These are phyloP conservation scores for Calidris pugnax DNA, from an alignment of 2,113 vertebrate genomes.

Conservation along the genomic window DNA sequence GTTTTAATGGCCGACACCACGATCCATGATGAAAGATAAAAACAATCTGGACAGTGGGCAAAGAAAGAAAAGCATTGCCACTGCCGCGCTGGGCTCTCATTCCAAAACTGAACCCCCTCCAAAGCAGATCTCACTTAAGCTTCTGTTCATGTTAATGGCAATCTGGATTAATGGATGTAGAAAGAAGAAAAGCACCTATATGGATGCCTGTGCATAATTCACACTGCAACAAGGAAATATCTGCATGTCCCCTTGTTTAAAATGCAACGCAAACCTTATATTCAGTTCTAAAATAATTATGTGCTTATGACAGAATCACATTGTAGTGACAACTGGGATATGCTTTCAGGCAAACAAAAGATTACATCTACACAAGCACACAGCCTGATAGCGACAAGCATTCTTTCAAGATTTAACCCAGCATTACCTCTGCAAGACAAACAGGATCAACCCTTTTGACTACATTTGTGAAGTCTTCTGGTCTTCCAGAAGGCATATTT, in stretches of 20 bases:
- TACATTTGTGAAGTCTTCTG: neutral
- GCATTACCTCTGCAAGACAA: neutral
- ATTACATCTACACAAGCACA: neutral
- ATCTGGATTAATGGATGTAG: neutral
- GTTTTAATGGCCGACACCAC: neutral
- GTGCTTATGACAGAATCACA: neutral
- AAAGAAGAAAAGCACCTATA: neutral
- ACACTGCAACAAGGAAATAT: neutral
- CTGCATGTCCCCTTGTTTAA: neutral
- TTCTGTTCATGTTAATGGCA: neutral
- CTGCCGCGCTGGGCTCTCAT: neutral
- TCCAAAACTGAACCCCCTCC: neutral
- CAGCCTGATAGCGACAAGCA: neutral
- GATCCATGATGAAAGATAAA: neutral
- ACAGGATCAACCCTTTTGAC: neutral
- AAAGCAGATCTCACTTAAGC: neutral
- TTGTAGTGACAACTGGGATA: neutral
- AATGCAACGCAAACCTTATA: neutral
- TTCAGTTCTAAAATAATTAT: neutral
- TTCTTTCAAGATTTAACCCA: neutral
- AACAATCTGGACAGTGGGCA: neutral
- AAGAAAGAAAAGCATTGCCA: neutral
- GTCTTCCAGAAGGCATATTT: neutral
- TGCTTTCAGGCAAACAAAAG: neutral
- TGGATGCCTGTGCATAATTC: neutral